A percentile compares a stretch with the other conserved stretches of the same genome.
Evolutionary conservation across 37 sponge, comb jelly and placozoan species (phyloP).

Genomic region (Eunapius fragilis): DNA sequence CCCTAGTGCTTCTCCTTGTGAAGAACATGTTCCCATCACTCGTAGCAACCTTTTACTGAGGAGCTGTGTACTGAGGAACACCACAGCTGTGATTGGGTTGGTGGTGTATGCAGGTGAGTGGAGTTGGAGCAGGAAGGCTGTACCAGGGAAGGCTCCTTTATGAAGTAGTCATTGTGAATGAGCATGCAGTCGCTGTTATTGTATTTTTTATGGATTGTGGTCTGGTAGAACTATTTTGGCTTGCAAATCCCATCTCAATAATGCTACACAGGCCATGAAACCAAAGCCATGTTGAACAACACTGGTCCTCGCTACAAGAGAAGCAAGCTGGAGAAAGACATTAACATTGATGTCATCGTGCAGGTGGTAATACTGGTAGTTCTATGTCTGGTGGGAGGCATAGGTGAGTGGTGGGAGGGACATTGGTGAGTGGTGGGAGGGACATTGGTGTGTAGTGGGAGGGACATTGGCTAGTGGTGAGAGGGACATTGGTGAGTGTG

Average conservation of each 20-base stretch:
- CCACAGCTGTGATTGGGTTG: slow-evolving; percentile 70
- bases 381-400: slow-evolving; percentile 68
- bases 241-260: neutral
- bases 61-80: slow-evolving; percentile 83
- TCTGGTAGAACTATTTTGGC: neutral
- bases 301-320: slow-evolving; percentile 77
- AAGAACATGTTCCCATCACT: slow-evolving; percentile 29
- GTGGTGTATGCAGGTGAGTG: slow-evolving; percentile 88
- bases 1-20: slow-evolving; percentile 8
- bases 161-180: no score
- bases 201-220: no score
- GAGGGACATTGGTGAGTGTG: neutral
- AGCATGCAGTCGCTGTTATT: no score
- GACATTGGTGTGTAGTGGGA: neutral
- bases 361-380: slow-evolving; percentile 47
- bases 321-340: slow-evolving; percentile 83
- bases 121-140: neutral
- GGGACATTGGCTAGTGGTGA: neutral
- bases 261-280: slow-evolving; percentile 72
- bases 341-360: slow-evolving; percentile 70
- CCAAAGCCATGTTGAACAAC: slow-evolving; percentile 90
- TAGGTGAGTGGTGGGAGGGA: slow-evolving; percentile 44
- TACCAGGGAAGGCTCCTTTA: neutral
- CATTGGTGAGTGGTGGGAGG: neutral
- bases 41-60: slow-evolving; percentile 72